phyloP scores from a whole-genome alignment of 2,113 vertebrate genomes.

The Furnarius figulus region DNA sequence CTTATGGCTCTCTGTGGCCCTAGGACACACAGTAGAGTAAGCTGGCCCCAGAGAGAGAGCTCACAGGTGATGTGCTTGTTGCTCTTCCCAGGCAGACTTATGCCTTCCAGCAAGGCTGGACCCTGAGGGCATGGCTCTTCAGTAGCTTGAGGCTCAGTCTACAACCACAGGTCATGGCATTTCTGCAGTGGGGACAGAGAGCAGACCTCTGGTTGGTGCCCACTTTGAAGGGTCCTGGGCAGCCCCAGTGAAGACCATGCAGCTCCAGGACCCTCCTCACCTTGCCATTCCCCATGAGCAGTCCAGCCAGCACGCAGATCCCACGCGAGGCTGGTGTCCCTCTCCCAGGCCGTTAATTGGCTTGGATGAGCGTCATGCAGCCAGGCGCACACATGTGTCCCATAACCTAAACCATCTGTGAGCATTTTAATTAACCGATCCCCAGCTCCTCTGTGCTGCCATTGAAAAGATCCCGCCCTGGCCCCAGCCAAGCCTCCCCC shows the following conservation, averaged over 20 bases:
- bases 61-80: accelerated
- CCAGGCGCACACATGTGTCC: slow-evolving; percentile 33
- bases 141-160: accelerated
- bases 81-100: neutral
- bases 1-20: neutral
- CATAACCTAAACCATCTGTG: slow-evolving; percentile 58
- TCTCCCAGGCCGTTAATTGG: neutral
- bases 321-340: neutral
- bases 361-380: slow-evolving; percentile 9
- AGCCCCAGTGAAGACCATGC: neutral
- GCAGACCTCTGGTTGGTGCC: accelerated
- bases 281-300: neutral
- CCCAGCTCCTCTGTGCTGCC: slow-evolving; percentile 13
- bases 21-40: accelerated
- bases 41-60: accelerated
- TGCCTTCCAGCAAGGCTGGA: neutral
- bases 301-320: neutral
- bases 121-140: accelerated
- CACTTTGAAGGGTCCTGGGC: neutral
- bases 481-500: slow-evolving; percentile 11
- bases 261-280: neutral
- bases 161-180: accelerated
- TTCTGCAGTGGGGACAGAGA: accelerated
- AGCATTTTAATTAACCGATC: slow-evolving; percentile 1
- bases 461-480: slow-evolving; percentile 14